Evolutionary conservation across 2,797 vertebrate species (phyloP).

Genomic region (Thalassophryne amazonica): DNA sequence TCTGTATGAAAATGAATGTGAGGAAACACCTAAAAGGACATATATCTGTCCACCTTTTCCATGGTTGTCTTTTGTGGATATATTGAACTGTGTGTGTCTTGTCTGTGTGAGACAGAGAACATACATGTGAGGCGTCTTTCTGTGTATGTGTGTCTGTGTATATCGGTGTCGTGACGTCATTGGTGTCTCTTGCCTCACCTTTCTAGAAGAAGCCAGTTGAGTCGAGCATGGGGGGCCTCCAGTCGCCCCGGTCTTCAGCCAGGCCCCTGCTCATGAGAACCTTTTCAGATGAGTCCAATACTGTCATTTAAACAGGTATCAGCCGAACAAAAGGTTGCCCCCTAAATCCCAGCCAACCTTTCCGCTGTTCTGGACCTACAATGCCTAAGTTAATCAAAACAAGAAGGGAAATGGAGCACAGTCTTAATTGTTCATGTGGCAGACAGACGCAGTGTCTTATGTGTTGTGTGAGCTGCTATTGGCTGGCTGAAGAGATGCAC

Average conservation of each 20-base stretch:
- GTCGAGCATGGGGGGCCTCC: slow-evolving; percentile 79
- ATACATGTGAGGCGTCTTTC: slow-evolving; percentile 7
- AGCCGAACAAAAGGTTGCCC: slow-evolving; percentile 58
- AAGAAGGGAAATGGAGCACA: neutral
- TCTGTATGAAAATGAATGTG: too few species aligned
- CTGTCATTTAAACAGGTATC: slow-evolving; percentile 95
- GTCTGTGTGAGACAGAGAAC: slow-evolving; percentile 10
- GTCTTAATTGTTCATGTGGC: slow-evolving; percentile 3
- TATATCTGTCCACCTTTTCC: too few species aligned
- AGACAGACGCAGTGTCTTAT: slow-evolving; percentile 16
- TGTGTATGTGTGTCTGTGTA: slow-evolving; percentile 16
- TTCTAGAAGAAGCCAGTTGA: slow-evolving; percentile 89
- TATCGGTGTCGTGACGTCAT: slow-evolving; percentile 67
- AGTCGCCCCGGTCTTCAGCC: slow-evolving; percentile 87
- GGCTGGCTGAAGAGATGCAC: slow-evolving; percentile 72
- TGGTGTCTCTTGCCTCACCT: slow-evolving; percentile 86
- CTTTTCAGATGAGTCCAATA: slow-evolving; percentile 98
- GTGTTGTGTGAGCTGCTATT: slow-evolving; percentile 46
- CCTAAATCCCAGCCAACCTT: slow-evolving; percentile 18
- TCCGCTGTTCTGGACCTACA: slow-evolving; percentile 28
- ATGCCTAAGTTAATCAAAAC: slow-evolving; percentile 30
- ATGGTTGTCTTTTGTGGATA: too few species aligned
- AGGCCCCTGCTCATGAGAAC: slow-evolving; percentile 98
- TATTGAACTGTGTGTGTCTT: too few species aligned
- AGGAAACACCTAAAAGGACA: too few species aligned